Evolutionary conservation across 1,140 invertebrate species (phyloP).

Genomic region (Heliconius nattereri): DNA sequence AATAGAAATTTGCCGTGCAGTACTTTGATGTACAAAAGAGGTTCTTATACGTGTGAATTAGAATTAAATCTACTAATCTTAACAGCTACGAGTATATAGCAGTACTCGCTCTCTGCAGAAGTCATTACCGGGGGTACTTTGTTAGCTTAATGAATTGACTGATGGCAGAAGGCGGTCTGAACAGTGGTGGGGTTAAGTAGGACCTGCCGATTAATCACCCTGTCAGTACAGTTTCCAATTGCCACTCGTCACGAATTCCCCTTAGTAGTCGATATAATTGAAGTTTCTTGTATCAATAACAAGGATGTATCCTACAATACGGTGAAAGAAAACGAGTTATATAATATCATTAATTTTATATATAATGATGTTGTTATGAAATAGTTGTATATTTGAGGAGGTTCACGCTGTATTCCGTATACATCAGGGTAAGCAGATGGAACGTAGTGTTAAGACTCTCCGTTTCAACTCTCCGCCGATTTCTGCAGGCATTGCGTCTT

Average conservation of each 20-base stretch:
- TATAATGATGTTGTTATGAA: background rate
- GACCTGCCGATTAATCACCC: slow-evolving; percentile 76
- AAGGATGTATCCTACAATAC: slow-evolving; percentile 14
- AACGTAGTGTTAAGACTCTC: too few species aligned
- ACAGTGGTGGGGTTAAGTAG: slow-evolving; percentile 77
- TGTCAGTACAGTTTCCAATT: slow-evolving; percentile 76
- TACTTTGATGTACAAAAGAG: slow-evolving; percentile 33
- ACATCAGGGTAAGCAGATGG: too few species aligned
- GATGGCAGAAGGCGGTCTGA: slow-evolving; percentile 71
- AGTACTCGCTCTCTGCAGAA: slow-evolving; percentile 58
- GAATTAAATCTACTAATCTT: slow-evolving; percentile 41
- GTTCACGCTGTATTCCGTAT: too few species aligned
- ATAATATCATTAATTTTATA: background rate
- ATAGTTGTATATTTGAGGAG: background rate
- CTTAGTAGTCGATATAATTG: slow-evolving; percentile 60
- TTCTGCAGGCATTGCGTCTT: too few species aligned
- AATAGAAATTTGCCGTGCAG: slow-evolving; percentile 20
- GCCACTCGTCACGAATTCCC: slow-evolving; percentile 73
- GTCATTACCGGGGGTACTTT: slow-evolving; percentile 76
- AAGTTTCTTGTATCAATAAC: slow-evolving; percentile 44
- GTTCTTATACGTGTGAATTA: slow-evolving; percentile 31
- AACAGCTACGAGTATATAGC: slow-evolving; percentile 50
- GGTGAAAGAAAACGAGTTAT: background rate
- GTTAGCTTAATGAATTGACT: slow-evolving; percentile 79
- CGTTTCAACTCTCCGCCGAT: too few species aligned